These are phyloP conservation scores for Steinernema hermaphroditum DNA, from an alignment of 2,888 invertebrate species.

Conservation along the genomic window DNA sequence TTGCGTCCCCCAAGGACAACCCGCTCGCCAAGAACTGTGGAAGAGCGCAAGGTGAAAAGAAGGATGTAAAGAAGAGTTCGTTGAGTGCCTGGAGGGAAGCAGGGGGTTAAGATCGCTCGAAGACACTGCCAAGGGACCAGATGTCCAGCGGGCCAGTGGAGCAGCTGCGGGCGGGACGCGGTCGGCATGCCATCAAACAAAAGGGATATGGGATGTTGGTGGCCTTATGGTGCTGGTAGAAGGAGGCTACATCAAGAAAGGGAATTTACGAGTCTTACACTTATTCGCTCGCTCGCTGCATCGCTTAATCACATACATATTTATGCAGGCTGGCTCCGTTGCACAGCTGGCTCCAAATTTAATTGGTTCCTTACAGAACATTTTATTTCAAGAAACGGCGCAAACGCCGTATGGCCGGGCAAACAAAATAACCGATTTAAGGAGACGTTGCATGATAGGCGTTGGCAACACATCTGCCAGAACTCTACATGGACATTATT, in stretches of 20 bases:
- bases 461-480: too few relatives aligned
- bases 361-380: background rate
- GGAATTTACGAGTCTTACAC: conserved; percentile 30
- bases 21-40: background rate
- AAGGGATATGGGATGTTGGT: conserved; percentile 27
- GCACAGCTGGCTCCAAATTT: conserved; percentile 18
- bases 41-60: background rate
- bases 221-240: conserved; percentile 13
- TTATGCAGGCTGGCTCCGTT: background rate
- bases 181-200: conserved; percentile 24
- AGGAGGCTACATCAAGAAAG: conserved; percentile 14
- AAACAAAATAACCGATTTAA: too few relatives aligned
- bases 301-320: background rate
- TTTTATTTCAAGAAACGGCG: background rate
- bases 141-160: conserved; percentile 23
- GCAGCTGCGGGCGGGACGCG: conserved; percentile 25
- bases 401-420: background rate
- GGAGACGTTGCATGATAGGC: too few relatives aligned
- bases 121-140: conserved; percentile 18
- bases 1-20: conserved; percentile 12
- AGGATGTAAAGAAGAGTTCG: conserved; percentile 12
- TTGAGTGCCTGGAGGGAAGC: conserved; percentile 9
- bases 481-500: too few relatives aligned
- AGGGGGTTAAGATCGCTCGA: background rate
- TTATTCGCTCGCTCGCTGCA: background rate